Evolutionary conservation across 2,888 invertebrate genomes (phyloP).

Genomic region (Spatulosminthurus flaviceps): DNA sequence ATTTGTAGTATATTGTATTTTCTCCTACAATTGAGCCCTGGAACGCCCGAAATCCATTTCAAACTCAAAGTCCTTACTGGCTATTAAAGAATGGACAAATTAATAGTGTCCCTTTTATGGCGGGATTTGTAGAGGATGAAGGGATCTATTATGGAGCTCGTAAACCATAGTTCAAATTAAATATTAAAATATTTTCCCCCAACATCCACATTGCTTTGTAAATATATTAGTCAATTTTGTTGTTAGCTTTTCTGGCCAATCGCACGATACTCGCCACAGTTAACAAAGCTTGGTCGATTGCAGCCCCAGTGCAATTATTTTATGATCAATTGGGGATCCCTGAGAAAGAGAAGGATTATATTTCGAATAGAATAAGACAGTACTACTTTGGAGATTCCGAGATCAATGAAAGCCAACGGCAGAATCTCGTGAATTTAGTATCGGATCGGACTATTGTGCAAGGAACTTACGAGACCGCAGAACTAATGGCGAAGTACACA

Average conservation of each 20-base stretch:
- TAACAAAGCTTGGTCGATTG: background rate
- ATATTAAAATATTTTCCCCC: too few relatives aligned
- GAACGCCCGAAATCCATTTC: background rate
- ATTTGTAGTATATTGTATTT: background rate
- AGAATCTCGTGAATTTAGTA: background rate
- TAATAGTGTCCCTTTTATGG: slow-evolving; percentile 68
- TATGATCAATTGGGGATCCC: background rate
- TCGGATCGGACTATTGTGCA: background rate
- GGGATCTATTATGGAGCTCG: slow-evolving; percentile 64
- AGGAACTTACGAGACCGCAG: slow-evolving; percentile 5
- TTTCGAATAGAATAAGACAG: background rate
- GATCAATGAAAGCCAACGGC: background rate
- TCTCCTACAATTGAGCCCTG: background rate
- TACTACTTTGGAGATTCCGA: background rate
- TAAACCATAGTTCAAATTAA: too few relatives aligned
- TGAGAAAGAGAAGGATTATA: background rate
- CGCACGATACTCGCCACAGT: background rate
- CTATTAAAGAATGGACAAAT: background rate
- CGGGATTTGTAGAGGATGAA: slow-evolving; percentile 68
- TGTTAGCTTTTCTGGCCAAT: background rate
- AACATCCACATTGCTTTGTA: background rate
- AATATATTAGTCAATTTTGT: too few relatives aligned
- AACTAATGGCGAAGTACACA: background rate
- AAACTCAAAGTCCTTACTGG: background rate
- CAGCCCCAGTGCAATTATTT: background rate